A percentile compares a stretch with the other conserved stretches of the same genome.
Conservation (phyloP, 2,797 vertebrate species). For the Hozukius guyotensis region DNA sequence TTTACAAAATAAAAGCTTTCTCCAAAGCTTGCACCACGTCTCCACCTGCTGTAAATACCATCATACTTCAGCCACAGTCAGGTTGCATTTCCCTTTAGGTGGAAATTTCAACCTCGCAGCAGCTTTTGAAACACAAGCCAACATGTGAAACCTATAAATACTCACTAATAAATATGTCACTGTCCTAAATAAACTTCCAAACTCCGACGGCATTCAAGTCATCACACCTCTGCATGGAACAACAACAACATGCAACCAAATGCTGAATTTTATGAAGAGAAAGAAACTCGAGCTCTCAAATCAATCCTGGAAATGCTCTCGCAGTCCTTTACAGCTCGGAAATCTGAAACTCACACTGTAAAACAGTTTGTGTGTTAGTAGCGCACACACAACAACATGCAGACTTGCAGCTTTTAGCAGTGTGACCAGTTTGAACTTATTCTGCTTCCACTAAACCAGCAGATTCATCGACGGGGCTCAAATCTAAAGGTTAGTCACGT, state of each 20-base stretch:
- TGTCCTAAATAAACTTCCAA: constrained; percentile 20
- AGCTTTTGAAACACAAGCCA: constrained; percentile 36
- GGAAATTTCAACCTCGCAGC: constrained; percentile 22
- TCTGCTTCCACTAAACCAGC: constrained; percentile 9
- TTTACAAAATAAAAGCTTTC: not conserved
- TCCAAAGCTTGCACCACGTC: not conserved
- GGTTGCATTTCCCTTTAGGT: constrained; percentile 6
- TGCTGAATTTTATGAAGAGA: constrained; percentile 11
- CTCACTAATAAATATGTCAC: constrained; percentile 40
- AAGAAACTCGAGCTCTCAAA: not conserved
- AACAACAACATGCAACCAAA: constrained; percentile 56
- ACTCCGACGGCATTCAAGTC: constrained; percentile 14
- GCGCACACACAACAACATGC: constrained; percentile 67
- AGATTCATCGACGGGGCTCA: not conserved
- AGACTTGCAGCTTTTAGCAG: constrained; percentile 36
- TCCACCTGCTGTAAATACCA: constrained; percentile 7
- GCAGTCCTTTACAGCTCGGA: not conserved
- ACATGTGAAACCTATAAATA: constrained; percentile 49
- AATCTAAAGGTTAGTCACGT: constrained; percentile 33
- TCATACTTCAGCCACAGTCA: not conserved
- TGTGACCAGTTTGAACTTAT: not conserved
- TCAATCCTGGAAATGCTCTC: constrained; percentile 4
- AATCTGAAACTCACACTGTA: constrained; percentile 19
- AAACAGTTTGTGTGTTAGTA: constrained; percentile 61
- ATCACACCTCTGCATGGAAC: constrained; percentile 24